Conservation (phyloP, 64 coral and sea anemone genomes). For the Montipora efflorescens region DNA sequence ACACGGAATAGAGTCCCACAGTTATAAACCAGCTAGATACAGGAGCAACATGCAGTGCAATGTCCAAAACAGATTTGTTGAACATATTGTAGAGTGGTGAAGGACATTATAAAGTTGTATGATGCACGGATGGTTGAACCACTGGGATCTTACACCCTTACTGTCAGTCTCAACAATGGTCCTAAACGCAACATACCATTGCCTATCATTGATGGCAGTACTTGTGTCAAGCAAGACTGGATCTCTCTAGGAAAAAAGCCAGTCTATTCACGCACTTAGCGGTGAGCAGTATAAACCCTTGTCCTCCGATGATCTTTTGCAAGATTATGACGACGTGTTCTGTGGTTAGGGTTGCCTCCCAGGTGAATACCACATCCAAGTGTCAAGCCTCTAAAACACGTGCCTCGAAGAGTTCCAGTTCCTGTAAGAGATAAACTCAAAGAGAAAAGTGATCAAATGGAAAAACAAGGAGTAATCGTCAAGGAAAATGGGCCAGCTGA, state of each 20-base stretch:
- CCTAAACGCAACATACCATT: neutral
- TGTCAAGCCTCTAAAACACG: too few species aligned
- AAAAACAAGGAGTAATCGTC: neutral
- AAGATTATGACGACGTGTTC: neutral
- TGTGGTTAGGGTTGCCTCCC: neutral
- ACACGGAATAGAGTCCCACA: neutral
- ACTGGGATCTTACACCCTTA: conserved; percentile 18
- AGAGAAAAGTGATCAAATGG: neutral
- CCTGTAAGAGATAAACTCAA: neutral
- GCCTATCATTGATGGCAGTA: neutral
- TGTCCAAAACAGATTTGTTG: neutral
- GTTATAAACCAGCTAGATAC: conserved; percentile 11
- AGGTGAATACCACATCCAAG: neutral
- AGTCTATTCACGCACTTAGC: neutral
- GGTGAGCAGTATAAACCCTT: neutral
- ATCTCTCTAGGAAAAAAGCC: neutral
- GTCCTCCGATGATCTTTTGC: neutral
- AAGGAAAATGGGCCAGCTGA: neutral
- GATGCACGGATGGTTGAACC: neutral
- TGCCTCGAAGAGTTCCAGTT: neutral
- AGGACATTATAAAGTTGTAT: neutral
- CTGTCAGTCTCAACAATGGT: neutral
- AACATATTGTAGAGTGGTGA: neutral
- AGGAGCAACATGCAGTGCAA: neutral
- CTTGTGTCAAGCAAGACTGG: neutral